Conservation (phyloP, 2,113 vertebrate species). For the Lepus americanus region DNA sequence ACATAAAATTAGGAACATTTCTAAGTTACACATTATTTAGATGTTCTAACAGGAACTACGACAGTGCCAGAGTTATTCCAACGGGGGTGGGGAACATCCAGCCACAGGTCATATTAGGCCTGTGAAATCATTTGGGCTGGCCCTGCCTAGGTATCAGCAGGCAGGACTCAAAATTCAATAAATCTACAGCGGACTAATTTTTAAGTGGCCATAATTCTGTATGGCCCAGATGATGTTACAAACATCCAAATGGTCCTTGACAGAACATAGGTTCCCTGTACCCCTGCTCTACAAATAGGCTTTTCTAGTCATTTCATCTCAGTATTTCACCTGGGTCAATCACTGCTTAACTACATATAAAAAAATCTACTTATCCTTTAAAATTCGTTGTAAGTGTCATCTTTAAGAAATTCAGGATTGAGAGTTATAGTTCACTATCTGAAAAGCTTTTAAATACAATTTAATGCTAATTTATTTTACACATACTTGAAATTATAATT, state of each 20-base stretch:
- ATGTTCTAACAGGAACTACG: neutral
- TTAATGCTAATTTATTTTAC: neutral
- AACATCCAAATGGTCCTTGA: no score
- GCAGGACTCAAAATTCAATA: no score
- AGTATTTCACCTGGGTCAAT: neutral
- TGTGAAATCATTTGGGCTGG: no score
- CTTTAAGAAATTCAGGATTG: neutral
- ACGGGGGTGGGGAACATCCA: no score
- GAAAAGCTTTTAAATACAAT: neutral
- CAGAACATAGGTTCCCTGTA: no score
- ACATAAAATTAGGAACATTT: neutral
- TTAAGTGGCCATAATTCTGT: no score
- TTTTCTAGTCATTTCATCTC: constrained; percentile 27
- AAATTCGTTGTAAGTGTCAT: constrained; percentile 1
- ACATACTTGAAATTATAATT: neutral
- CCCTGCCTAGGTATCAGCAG: no score
- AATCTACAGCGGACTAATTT: no score
- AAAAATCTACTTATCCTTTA: neutral
- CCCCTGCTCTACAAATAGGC: neutral
- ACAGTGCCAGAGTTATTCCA: neutral
- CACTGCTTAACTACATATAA: neutral
- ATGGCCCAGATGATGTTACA: no score
- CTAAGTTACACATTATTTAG: neutral
- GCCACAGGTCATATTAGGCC: no score
- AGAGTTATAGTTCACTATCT: neutral